These are phyloP conservation scores for Aromia moschata DNA, from an alignment of 2,888 invertebrate species.

Conservation along the genomic window DNA sequence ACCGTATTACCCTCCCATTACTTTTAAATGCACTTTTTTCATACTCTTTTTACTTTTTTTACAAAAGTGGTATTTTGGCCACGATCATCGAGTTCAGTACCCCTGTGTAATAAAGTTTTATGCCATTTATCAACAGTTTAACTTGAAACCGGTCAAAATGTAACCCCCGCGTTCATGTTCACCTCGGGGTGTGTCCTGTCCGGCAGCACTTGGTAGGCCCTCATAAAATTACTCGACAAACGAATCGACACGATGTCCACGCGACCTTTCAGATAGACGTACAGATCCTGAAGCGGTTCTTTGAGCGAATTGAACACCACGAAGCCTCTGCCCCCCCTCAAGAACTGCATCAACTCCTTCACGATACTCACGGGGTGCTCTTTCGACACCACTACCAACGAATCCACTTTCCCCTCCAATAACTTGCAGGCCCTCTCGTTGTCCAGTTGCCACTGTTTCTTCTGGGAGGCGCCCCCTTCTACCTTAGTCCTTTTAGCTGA, in stretches of 20 bases:
- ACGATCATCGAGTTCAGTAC: background rate
- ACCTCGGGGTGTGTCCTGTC: constrained; percentile 96
- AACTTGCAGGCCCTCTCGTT: constrained; percentile 73
- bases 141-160: constrained; percentile 76
- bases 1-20: no score
- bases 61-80: no score
- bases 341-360: constrained; percentile 76
- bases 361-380: constrained; percentile 88
- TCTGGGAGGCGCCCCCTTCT: constrained; percentile 28
- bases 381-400: constrained; percentile 80
- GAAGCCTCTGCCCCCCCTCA: constrained; percentile 84
- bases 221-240: constrained; percentile 86
- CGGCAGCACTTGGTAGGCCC: constrained; percentile 89
- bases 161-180: constrained; percentile 92
- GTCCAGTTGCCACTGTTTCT: constrained; percentile 71
- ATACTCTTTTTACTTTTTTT: no score
- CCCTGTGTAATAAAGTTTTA: background rate
- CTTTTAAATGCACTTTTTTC: no score
- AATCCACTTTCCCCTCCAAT: constrained; percentile 74
- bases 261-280: constrained; percentile 77
- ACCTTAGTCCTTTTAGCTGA: constrained; percentile 31
- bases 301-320: constrained; percentile 83
- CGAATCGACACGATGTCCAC: constrained; percentile 78
- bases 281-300: constrained; percentile 87
- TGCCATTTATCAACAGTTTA: constrained; percentile 37